Evolutionary conservation across 2,113 vertebrate species (phyloP).

Genomic region (Halcyon malimbica): DNA sequence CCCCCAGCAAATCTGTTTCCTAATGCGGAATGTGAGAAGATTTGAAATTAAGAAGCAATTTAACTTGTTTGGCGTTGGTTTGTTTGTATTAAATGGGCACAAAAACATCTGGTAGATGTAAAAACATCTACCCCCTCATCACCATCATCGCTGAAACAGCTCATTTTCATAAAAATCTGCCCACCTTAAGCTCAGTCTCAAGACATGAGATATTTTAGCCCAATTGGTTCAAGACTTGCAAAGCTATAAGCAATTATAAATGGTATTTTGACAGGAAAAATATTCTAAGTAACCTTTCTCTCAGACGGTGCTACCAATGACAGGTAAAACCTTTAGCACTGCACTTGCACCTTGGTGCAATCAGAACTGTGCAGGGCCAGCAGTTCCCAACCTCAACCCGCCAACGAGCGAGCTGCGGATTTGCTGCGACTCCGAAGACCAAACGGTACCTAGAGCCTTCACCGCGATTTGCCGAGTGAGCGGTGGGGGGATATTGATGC

Average conservation of each 20-base stretch:
- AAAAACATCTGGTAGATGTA: neutral
- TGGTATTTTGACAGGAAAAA: neutral
- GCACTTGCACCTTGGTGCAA: neutral
- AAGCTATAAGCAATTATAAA: neutral
- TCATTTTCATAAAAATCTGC: neutral
- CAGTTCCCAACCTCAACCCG: neutral
- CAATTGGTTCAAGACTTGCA: neutral
- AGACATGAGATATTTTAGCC: neutral
- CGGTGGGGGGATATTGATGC: constrained; percentile 94
- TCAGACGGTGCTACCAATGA: rapidly evolving
- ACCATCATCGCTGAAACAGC: neutral
- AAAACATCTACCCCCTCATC: neutral
- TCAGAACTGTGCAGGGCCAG: neutral
- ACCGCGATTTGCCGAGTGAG: constrained; percentile 95
- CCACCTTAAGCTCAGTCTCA: neutral
- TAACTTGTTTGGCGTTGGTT: neutral
- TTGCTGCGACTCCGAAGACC: neutral
- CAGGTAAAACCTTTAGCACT: neutral
- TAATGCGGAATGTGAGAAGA: neutral
- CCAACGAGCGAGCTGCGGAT: rapidly evolving
- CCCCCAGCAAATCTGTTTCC: neutral
- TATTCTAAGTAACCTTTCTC: neutral
- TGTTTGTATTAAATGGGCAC: neutral
- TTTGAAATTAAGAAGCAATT: neutral
- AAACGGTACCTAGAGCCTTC: constrained; percentile 90